A percentile compares a stretch with the other conserved stretches of the same genome.
Conservation (phyloP, 2,797 vertebrate species). For the Ispidina lecontei region DNA sequence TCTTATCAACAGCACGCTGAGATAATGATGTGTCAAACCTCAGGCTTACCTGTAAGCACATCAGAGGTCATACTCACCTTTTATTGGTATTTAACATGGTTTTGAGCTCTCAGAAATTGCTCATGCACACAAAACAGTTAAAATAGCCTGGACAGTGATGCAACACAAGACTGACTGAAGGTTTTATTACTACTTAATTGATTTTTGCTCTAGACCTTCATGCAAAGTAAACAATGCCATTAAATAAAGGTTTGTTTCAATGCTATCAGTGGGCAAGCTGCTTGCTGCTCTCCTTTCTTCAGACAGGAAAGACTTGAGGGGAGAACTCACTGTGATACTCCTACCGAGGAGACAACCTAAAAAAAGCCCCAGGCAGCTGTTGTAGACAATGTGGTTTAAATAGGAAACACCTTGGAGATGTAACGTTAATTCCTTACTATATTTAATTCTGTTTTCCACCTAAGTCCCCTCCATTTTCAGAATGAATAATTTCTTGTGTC, state of each 20-base stretch:
- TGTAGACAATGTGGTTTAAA: background rate
- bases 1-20: background rate
- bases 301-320: slow-evolving; percentile 28
- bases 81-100: background rate
- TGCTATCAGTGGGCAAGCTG: background rate
- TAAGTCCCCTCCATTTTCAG: background rate
- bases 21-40: background rate
- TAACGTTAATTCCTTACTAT: background rate
- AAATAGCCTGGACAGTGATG: background rate
- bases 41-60: background rate
- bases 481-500: background rate
- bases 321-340: background rate
- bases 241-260: slow-evolving; percentile 56
- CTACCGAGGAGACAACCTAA: background rate
- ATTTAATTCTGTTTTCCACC: background rate
- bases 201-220: slow-evolving; percentile 30
- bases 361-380: fast-evolving
- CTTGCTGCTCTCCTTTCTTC: background rate
- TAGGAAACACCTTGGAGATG: background rate
- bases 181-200: slow-evolving; percentile 9
- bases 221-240: slow-evolving; percentile 37
- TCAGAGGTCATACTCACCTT: background rate
- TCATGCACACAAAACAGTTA: background rate
- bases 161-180: background rate
- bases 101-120: background rate